Conservation (phyloP, 2,888 invertebrate genomes). For the Pseudococcus jackbeardsleyi region DNA sequence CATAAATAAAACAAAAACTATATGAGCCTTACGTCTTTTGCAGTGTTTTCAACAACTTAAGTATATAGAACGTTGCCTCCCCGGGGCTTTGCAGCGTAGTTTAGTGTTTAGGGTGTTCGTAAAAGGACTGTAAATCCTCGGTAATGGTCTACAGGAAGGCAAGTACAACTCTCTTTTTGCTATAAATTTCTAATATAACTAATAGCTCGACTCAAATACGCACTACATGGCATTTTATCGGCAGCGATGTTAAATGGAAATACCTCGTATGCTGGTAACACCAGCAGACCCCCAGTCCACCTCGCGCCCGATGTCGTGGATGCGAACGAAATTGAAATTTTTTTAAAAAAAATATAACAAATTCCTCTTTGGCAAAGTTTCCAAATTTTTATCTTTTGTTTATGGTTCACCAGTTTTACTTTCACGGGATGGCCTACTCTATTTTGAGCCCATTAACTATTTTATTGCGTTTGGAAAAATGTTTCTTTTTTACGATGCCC, state of each 20-base stretch:
- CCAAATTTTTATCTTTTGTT: conserved; percentile 54
- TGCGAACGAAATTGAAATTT: conserved; percentile 47
- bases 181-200: conserved; percentile 64
- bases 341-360: background rate
- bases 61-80: conserved; percentile 57
- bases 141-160: conserved; percentile 59
- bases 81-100: conserved; percentile 53
- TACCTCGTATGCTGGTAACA: background rate
- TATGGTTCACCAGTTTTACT: conserved; percentile 51
- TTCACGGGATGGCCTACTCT: conserved; percentile 13
- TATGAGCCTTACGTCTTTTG: conserved; percentile 60
- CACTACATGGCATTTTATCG: conserved; percentile 43
- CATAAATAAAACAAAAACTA: conserved; percentile 63
- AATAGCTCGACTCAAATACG: conserved; percentile 47
- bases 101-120: conserved; percentile 54
- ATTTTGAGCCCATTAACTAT: conserved; percentile 47
- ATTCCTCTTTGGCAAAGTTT: conserved; percentile 55
- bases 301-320: background rate
- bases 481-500: background rate
- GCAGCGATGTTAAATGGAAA: conserved; percentile 17
- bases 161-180: conserved; percentile 57
- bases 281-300: background rate
- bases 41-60: conserved; percentile 63
- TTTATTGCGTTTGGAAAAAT: conserved; percentile 10
- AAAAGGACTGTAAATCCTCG: conserved; percentile 62